Evolutionary conservation across 2,888 invertebrate genomes (phyloP), one percentile per base, ranked within the genome.

Genomic region (Meiosimyza decipiens): DNA sequence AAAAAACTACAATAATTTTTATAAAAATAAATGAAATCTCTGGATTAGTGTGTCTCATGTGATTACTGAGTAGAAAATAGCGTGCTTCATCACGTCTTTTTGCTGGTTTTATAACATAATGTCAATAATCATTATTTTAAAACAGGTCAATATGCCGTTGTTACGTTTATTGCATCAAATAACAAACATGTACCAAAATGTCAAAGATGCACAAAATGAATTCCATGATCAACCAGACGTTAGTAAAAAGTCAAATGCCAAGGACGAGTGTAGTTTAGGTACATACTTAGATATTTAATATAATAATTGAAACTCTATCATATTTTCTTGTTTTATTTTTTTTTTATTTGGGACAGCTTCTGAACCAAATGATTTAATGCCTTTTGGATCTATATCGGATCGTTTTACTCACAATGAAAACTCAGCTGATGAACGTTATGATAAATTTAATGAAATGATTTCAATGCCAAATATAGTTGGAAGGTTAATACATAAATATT

Each of bases 161-260:
- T 88, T 98, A 62, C 89, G 98, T 67, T 90, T 98, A 68, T 89
- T 98, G 73, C 97, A 98, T 88, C 98, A 98, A 89, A 97, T 98
- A 83, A 95, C 95, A 82, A 97, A 96, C 83, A 97, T 98, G 97
- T 97, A 97, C 87, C 96, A 97, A 87, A 98, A 97, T 85, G 96
- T 98, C 2, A 95, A 96, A 84, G 96, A 97, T 84, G 97, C 97
- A 0, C 95, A 96, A 84, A 92, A 93, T 79, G 97, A 97, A 82
- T 89, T 98, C 73, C 92, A 94, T 78, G 94, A 94, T 79, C 93
- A 94, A 77, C 91, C 87, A 3, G 87, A 87, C 73, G 72, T 83
- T 1, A 83, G 81, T 72, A 86, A 84, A 62, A 87, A 87, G 75
- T 82, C 86, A 1, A 88, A 88, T 62, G 87, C 89, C 22, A 91